Evolutionary conservation across 2,888 invertebrate genomes (phyloP), one percentile per base, ranked within the genome.

Genomic region (Argyresthia albistria): DNA sequence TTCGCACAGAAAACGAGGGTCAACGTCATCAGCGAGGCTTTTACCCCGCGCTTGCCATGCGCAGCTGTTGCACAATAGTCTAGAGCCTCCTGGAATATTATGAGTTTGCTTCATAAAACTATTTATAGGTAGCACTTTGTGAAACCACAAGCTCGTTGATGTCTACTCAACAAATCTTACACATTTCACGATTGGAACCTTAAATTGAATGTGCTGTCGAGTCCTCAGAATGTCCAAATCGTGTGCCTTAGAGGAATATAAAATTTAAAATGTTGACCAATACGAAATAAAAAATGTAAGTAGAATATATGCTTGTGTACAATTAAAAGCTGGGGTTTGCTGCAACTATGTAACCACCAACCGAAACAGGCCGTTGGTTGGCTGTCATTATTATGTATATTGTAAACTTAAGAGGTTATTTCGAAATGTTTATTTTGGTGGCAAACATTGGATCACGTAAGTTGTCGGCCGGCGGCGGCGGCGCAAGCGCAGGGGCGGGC

Each of bases 11-110:
- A 77, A 78, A 80, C 75, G 73, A 76, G 73, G 79, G 79, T 84
- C 82, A 82, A 82, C 61, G 84, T 67, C 74, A 79, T 68, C 71
- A 78, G 68, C 72, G 59, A 80, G 83, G 79, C 72, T 76, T 76
- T 80, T 82, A 79, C 77, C 81, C 76, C 69, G 65, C 61, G 58
- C 62, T 61, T 63, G 59, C 35, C 25, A 43, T 12, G 15, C 62
- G 80, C 82, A 81, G 80, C 74, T 82, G 83, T 83, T 83, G 83
- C 81, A 83, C 84, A 84, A 84, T 81, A 80, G 76, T 72, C 67
- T 64, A 74, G 73, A 79, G 70, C 56, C 76, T 78, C 70, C 75
- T 69, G 54, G 55, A 56, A 55, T 55, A 53, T 51, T 50, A 43
- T 15, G 50, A 42, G 42, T 50, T 35, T 48, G 48, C 36, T 42